Evolutionary conservation across 2,888 invertebrate species (phyloP), one percentile per base, ranked within the genome.

Genomic region (Omphaloscelis lunosa): DNA sequence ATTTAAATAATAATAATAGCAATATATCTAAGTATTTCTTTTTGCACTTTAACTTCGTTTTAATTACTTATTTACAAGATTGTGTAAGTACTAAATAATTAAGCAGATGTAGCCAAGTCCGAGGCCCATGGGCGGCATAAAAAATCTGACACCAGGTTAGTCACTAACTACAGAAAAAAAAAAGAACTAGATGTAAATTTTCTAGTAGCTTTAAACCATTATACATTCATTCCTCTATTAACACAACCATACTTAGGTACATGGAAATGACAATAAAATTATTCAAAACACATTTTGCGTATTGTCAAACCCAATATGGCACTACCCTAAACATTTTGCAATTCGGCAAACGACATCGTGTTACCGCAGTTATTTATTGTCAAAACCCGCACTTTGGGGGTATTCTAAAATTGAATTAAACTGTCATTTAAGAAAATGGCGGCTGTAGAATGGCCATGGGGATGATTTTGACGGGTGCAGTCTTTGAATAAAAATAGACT

Each of bases 321-420:
- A 23, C 41, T 17, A 53, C 56, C 59, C 51, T 66, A 45, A 27
- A 69, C 56, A 53, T 48, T 79, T 56, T 39, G 56, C 59, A 15
- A 69, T 72, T 79, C 72, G 29, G 53, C 63, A 72, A 83, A 82
- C 68, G 63, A 56, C 68, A 74, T 23, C 29, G 51, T 73, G 67
- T 61, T 53, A n/a, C 65, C 63, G 15, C 51, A 66, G 62, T 86
- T 81, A 73, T 79, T 84, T 79, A 80, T 39, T 70, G 74, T 56
- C 72, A 80, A 75, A 74, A 58, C 63, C 67, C 61, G 65, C 56
- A 27, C 56, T 61, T 69, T 72, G 41, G 59, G 59, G 59, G 68
- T 70, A 17, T 75, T 80, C 74, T 45, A 80, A 61, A 72, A 69
- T 75, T 75, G 71, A 84, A 80, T 80, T 69, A 75, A 79, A 75